Conservation (phyloP, 1,140 invertebrate species). For the Mactra quadrangularis region DNA sequence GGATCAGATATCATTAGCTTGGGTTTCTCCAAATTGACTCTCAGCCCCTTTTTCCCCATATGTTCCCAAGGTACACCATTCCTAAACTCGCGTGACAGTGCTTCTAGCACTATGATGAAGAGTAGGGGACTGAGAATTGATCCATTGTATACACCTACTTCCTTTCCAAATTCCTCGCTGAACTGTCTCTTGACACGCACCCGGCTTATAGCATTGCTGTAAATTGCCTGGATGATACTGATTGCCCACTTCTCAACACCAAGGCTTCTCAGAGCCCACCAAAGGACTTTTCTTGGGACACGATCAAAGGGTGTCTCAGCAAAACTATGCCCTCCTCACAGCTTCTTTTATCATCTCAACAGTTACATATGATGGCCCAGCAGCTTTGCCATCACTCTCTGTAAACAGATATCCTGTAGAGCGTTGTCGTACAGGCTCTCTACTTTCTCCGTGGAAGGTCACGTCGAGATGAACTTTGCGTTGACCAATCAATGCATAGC, state of each 20-base stretch:
- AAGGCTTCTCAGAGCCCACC: constrained; percentile 22
- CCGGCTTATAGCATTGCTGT: background rate
- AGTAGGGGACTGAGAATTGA: constrained; percentile 34
- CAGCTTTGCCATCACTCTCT: too few species aligned
- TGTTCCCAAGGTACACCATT: constrained; percentile 14
- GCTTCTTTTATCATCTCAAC: constrained; percentile 38
- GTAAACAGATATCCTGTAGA: too few species aligned
- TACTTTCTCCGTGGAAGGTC: too few species aligned
- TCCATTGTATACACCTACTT: constrained; percentile 32
- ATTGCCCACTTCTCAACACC: constrained; percentile 25
- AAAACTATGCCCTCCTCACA: constrained; percentile 8
- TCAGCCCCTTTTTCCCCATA: constrained; percentile 30
- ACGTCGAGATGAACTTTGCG: too few species aligned
- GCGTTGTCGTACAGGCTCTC: too few species aligned
- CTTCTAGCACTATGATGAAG: constrained; percentile 33
- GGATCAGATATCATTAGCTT: constrained; percentile 22
- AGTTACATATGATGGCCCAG: constrained; percentile 22
- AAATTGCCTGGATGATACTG: constrained; percentile 36
- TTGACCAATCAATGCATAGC: too few species aligned
- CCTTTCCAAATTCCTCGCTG: background rate
- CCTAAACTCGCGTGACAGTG: constrained; percentile 10
- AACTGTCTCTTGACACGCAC: background rate
- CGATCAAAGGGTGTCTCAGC: constrained; percentile 26
- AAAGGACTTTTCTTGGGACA: constrained; percentile 32
- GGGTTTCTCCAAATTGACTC: constrained; percentile 18